Base-by-base conservation (phyloP, 2,888 invertebrate species). In the Lasioglossum pauxillum region DNA sequence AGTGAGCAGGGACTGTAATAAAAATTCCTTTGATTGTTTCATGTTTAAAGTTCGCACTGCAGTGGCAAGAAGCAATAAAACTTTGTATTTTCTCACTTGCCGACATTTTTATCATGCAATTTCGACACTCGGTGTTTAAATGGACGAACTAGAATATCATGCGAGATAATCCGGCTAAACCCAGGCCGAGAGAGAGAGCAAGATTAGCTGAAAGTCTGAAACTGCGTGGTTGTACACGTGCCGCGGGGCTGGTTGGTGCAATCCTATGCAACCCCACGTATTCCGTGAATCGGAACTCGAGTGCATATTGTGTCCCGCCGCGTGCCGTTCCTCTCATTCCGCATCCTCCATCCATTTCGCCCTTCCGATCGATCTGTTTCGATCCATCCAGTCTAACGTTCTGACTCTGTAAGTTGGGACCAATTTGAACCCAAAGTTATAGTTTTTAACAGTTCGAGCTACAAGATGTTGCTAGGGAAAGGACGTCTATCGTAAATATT, bases 241-340 rank as follows among this genome's bases (percentile, higher is more conserved):
- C 44, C 49, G 19, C 8, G 46, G 49, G 38, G 53, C 41, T 14
- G 46, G 72, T 73, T 67, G 27, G 49, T 16, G 23, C 35, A 53
- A 57, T 81, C 16, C 60, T 76, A 27, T 67, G 82, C 67, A 14
- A n/a, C 73, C 71, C 71, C 84, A 76, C 84, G 85, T 88, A 88
- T 78, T 88, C 72, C 38, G 77, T 60, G 85, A 85, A 85, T 88
- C 75, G 80, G 78, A 82, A 78, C 64, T 79, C 60, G 82, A 41
- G 75, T 67, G 35, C 67, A 78, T 82, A 88, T 82, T 88, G 85
- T 80, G 82, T 27, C 67, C 77, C 38, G 78, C n/a, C 60, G 82
- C 80, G 57, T 80, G 73, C 78, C 60, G 60, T 67, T 31, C 78
- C 82, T 78, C 76, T 80, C 74, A 78, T 76, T 79, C 78, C 80